phyloP scores from a whole-genome alignment of 2,888 invertebrate genomes.

The Ligdia adustata region DNA sequence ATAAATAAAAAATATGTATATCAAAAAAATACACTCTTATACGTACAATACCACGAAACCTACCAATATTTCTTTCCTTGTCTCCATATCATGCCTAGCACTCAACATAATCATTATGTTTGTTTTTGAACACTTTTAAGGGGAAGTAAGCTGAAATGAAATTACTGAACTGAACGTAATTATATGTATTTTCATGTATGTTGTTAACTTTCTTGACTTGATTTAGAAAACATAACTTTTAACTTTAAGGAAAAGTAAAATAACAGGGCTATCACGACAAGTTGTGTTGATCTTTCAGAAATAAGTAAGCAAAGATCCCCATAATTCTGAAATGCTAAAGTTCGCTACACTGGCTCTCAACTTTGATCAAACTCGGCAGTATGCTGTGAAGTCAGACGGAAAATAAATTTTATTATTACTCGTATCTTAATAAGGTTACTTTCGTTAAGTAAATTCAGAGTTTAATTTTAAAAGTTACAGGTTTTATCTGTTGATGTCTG shows the following conservation, averaged over 20 bases:
- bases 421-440: constrained; percentile 39
- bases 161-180: too few relatives aligned
- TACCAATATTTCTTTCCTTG: too few relatives aligned
- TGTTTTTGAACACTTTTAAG: too few relatives aligned
- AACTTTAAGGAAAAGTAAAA: constrained; percentile 15
- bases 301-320: constrained; percentile 25
- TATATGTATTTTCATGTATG: neutral
- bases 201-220: constrained; percentile 5
- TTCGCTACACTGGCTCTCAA: constrained; percentile 33
- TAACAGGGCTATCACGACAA: constrained; percentile 24
- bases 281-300: constrained; percentile 31
- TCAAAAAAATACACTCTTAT: too few relatives aligned
- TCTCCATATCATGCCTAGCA: too few relatives aligned
- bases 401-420: constrained; percentile 44
- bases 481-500: constrained; percentile 23
- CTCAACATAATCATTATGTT: too few relatives aligned
- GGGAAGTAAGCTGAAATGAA: too few relatives aligned
- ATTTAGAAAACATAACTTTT: constrained; percentile 10
- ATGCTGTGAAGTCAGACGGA: constrained; percentile 39
- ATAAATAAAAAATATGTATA: too few relatives aligned
- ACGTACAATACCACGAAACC: too few relatives aligned
- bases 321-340: constrained; percentile 30
- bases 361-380: constrained; percentile 40
- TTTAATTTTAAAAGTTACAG: constrained; percentile 40
- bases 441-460: constrained; percentile 39